Percentiles rank a stretch among this genome's conserved stretches.
These are phyloP conservation scores for Scatophagus argus DNA, from an alignment of 2,113 vertebrate species.

Conservation along the genomic window DNA sequence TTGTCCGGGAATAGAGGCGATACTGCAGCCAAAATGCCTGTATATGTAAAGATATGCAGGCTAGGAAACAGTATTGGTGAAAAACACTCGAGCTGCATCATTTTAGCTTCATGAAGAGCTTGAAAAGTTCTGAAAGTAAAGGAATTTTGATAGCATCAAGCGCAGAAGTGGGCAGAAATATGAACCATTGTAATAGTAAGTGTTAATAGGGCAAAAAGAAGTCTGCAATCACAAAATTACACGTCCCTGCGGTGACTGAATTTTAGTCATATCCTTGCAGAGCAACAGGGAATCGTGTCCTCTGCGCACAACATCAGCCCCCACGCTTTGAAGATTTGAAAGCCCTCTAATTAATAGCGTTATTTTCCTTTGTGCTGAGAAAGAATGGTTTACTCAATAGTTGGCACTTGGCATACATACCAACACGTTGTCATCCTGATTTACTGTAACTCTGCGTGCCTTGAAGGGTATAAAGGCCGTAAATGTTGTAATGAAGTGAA, in stretches of 20 bases:
- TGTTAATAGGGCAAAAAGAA: conserved; percentile 59
- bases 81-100: not conserved
- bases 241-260: conserved; percentile 70
- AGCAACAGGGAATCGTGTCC: conserved; percentile 77
- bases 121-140: conserved; percentile 5
- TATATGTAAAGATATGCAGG: conserved; percentile 14
- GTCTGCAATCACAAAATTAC: conserved; percentile 68
- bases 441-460: conserved; percentile 80
- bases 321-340: conserved; percentile 83
- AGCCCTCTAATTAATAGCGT: conserved; percentile 84
- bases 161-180: conserved; percentile 9
- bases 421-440: conserved; percentile 82
- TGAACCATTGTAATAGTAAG: conserved; percentile 31
- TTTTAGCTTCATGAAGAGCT: conserved; percentile 6
- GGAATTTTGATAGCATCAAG: conserved; percentile 17
- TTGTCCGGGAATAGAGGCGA: conserved; percentile 1
- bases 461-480: conserved; percentile 70
- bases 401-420: conserved; percentile 83
- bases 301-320: conserved; percentile 56
- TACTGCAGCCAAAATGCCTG: conserved; percentile 14
- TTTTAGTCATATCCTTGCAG: conserved; percentile 80
- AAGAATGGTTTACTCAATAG: conserved; percentile 81
- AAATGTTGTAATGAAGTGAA: conserved; percentile 78
- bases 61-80: not conserved
- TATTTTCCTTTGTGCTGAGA: conserved; percentile 71